Evolutionary conservation across 2,888 invertebrate genomes (phyloP), one percentile per base, ranked within the genome.

Genomic region (Eurytoma adleriae): DNA sequence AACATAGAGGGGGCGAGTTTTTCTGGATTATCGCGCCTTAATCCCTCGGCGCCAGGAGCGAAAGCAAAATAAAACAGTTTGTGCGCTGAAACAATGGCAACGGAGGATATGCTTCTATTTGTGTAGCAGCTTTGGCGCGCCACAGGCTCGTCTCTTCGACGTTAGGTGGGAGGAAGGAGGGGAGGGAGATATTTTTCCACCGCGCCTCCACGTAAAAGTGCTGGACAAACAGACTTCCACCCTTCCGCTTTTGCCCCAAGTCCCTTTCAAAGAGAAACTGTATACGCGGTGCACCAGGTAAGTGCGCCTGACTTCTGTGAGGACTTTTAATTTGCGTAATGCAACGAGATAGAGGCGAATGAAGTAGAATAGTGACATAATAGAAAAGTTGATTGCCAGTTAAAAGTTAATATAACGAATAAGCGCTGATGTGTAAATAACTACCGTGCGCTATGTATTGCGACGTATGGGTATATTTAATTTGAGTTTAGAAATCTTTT

Each of bases 291-390:
- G 48, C 40, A 18, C 40, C 30, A 30, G 13, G 52, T 24, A 0
- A 7, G n/a, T n/a, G 59, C 1, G 48, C 30, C 59, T 54, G 14
- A 18, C 40, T 18, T n/a, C 5, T 3, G 66, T 10, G 67, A 50
- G 52, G 67, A n/a, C 64, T 74, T 74, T 74, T 66, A 74, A 74
- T 66, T 74, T 74, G 56, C 73, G 18, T 74, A 54, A 74, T 74
- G 66, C 30, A 40, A 54, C 16, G 27, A 30, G 27, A 62, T 7
- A 27, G 30, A 62, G 40, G 30, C 64, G 40, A 18, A 30, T n/a
- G n/a, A 64, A 40, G 14, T 13, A 0, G 14, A 12, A 62, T 14
- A 7, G 40, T 4, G 40, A 30, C 30, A 3, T 30, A 30, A 30
- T 30, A 14, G 1, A 30, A 16, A 14, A 40, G 16, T 24, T 10